Percentiles rank a stretch among this genome's conserved stretches.
phyloP scores from a whole-genome alignment of 2,113 vertebrate species.

The Anguilla rostrata region DNA sequence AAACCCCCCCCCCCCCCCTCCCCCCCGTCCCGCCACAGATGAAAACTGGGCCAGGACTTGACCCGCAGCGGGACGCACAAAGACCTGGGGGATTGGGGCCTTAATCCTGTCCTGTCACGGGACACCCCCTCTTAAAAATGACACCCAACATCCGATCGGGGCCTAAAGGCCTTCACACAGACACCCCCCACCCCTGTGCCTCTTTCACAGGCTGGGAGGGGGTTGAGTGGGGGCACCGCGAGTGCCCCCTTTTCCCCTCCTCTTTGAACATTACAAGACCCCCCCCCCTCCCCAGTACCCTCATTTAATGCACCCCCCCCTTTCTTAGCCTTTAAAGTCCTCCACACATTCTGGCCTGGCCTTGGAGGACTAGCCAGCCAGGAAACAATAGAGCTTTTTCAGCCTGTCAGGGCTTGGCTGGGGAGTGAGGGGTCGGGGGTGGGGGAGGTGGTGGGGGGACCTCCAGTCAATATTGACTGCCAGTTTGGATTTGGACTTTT shows the following conservation, averaged over 20 bases:
- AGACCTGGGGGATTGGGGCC: too few species aligned
- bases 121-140: constrained; percentile 49
- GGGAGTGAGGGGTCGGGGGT: constrained; percentile 51
- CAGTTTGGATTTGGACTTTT: constrained; percentile 56
- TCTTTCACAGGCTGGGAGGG: too few species aligned
- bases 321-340: constrained; percentile 70
- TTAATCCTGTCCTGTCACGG: constrained; percentile 47
- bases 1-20: too few species aligned
- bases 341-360: constrained; percentile 73
- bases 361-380: constrained; percentile 69
- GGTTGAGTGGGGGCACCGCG: constrained; percentile 25
- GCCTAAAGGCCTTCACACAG: constrained; percentile 33
- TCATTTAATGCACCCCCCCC: constrained; percentile 54
- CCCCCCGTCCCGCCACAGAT: too few species aligned
- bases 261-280: constrained; percentile 57
- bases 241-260: constrained; percentile 39
- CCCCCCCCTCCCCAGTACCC: constrained; percentile 44
- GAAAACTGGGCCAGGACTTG: too few species aligned
- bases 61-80: too few species aligned
- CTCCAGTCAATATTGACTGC: constrained; percentile 71
- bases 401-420: constrained; percentile 59
- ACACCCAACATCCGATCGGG: constrained; percentile 53
- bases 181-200: constrained; percentile 18
- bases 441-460: constrained; percentile 34
- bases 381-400: constrained; percentile 84